phyloP scores from a whole-genome alignment of 2,797 vertebrate species.

The Coccyzus lansbergi region DNA sequence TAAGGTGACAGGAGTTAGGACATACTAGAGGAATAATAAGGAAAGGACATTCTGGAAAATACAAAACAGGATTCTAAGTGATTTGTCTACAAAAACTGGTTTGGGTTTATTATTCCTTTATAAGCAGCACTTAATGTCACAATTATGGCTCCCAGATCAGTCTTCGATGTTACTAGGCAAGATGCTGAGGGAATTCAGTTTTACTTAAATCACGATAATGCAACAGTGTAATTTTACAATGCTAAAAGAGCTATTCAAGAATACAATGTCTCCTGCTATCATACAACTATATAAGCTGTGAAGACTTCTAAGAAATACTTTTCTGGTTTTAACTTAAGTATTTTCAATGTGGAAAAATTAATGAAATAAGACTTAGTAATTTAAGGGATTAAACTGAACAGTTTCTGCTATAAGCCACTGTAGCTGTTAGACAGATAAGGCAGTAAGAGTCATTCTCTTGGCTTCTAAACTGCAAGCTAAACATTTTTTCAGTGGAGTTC shows the following conservation, averaged over 20 bases:
- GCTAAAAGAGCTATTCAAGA: not conserved
- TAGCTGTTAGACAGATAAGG: not conserved
- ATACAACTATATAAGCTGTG: not conserved
- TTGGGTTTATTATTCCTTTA: not conserved
- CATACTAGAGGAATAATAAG: not conserved
- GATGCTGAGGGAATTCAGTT: not conserved
- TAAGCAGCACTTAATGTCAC: not conserved
- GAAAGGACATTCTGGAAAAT: not conserved
- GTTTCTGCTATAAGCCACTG: not conserved
- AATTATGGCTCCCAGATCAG: not conserved
- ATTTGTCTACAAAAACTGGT: not conserved
- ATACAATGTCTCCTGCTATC: not conserved
- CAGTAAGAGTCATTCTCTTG: not conserved
- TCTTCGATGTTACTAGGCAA: not conserved
- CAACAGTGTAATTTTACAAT: not conserved
- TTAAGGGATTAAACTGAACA: not conserved
- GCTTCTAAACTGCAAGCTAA: not conserved
- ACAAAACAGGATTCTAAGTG: not conserved
- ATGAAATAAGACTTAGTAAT: not conserved
- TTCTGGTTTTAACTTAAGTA: not conserved
- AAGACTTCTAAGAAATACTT: not conserved
- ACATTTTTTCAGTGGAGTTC: not conserved
- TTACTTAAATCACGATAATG: not conserved
- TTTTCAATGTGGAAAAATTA: not conserved
- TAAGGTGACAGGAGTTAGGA: not conserved